Base-by-base conservation (phyloP, 1,140 invertebrate genomes). In the Forficula auricularia region DNA sequence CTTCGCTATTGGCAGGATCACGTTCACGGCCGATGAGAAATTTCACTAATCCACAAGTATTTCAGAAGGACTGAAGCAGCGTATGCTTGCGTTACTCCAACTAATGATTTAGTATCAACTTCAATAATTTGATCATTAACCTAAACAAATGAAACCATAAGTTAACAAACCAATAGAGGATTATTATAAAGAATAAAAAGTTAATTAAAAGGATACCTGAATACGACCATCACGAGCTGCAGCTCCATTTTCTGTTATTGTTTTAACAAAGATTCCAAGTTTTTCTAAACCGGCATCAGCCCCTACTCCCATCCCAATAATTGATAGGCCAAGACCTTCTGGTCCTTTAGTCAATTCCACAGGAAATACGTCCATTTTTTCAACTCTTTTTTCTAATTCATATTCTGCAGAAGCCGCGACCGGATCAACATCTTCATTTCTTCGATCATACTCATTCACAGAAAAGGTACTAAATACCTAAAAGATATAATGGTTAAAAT, bases 41-140 rank as follows among this genome's bases (percentile, higher is more conserved):
- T 59, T 83, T 79, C 27, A 98, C 92, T 39, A 80, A 67, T 34
- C 91, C 91, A 18, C 79, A 86, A n/a, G 94, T 98, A 57, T 95
- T 95, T 35, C 91, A 71, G n/a, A 10, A 98, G 65, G 18, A 98
- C 92, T 18, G 88, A 90, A 0, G 95, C 92, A 8, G 95, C 95
- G 60, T 97, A 98, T 2, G 91, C 87, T 66, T 98, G 95, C 1
- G 91, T 97, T 0, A 98, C 95, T 15, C 95, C 95, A n/a, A 82
- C 95, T 47, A 98, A 68, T 58, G 87, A 94, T 63, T 97, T 94
- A n/a, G 90, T 88, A 66, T 98, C 94, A 7, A 98, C 95, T 64
- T 97, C 91, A 46, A 99, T 96, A 46, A 98, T 98, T 65, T 98
- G 92, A 66, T 98, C 94, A 62, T 95, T 96, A 12, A 97, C 90